Conservation (phyloP, 2,888 invertebrate species). For the Bimastos eiseni region DNA sequence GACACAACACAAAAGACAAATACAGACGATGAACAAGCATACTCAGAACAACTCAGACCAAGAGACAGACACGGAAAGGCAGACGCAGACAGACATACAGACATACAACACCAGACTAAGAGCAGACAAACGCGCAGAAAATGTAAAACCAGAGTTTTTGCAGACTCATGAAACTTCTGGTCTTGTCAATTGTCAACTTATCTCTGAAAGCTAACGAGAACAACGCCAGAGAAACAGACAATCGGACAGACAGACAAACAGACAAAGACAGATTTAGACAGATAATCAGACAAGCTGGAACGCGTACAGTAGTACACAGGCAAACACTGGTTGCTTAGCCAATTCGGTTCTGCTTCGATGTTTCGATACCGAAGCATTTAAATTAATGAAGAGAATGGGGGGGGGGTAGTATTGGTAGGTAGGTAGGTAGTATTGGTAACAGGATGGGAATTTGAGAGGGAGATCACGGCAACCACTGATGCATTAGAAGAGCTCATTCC, state of each 20-base stretch:
- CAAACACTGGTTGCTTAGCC: not conserved
- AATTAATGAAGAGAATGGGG: not conserved
- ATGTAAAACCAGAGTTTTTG: too few relatives aligned
- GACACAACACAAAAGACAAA: not conserved
- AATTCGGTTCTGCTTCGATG: slow-evolving; percentile 9
- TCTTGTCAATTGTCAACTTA: not conserved
- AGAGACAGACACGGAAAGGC: not conserved
- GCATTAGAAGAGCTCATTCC: not conserved
- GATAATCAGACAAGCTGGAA: too few relatives aligned
- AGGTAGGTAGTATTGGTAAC: not conserved
- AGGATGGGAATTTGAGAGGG: not conserved
- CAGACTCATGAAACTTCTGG: not conserved
- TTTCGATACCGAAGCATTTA: not conserved
- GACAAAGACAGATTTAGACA: too few relatives aligned
- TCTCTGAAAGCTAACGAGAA: not conserved
- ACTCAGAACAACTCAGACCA: not conserved
- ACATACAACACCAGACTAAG: too few relatives aligned
- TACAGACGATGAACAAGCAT: not conserved
- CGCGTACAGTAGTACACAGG: too few relatives aligned
- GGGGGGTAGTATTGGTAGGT: too few relatives aligned
- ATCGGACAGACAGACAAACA: too few relatives aligned
- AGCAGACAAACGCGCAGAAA: too few relatives aligned
- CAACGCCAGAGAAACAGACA: not conserved
- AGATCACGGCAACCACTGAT: not conserved
- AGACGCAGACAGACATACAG: not conserved